Evolutionary conservation across 2,888 invertebrate species (phyloP), one percentile per base, ranked within the genome.

Genomic region (Tupiocoris notatus): DNA sequence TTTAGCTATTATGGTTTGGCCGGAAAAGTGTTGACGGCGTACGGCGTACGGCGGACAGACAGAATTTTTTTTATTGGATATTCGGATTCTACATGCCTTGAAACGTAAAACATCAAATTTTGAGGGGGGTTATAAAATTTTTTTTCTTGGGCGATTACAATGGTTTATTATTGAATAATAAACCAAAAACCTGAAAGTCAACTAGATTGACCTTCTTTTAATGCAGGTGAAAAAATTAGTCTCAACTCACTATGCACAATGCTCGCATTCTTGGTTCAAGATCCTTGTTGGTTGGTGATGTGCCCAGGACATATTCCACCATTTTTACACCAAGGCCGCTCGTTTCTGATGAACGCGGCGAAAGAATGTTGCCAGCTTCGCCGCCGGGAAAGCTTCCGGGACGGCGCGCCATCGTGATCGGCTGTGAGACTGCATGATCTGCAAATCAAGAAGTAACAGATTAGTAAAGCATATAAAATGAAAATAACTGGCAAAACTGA

Each of bases 301-400:
- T 94, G 80, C 96, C 94, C 82, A 98, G 88, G 77, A 98, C 97
- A 85, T 97, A 98, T 86, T 98, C 98, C 74, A 97, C 98, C 96
- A 98, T 98, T 88, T 97, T 97, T 81, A 96, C 95, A 81, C 95
- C 96, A 80, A 97, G 89, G 62, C 95, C 95, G 80, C 91, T 89
- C 78, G 94, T 94, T 81, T 96, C 94, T 84, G 96, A 94, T 81
- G 87, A 87, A 79, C 94, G 88, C 63, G 95, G 94, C 64, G 93
- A 93, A 81, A 89, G 86, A 82, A 90, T 87, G 79, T 82, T 82
- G n/a, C 81, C 80, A 76, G 83, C 83, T 84, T 87, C 88, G 62
- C 88, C 88, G 80, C 90, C 87, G 81, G 89, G 88, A 85, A 89
- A 87, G 67, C 89, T 88, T 77, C 89, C 90, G 66, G 88, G 86